A percentile compares a stretch with the other conserved stretches of the same genome.
Evolutionary conservation across 2,113 vertebrate species (phyloP).

Genomic region (Haplochromis vanheusdeni): DNA sequence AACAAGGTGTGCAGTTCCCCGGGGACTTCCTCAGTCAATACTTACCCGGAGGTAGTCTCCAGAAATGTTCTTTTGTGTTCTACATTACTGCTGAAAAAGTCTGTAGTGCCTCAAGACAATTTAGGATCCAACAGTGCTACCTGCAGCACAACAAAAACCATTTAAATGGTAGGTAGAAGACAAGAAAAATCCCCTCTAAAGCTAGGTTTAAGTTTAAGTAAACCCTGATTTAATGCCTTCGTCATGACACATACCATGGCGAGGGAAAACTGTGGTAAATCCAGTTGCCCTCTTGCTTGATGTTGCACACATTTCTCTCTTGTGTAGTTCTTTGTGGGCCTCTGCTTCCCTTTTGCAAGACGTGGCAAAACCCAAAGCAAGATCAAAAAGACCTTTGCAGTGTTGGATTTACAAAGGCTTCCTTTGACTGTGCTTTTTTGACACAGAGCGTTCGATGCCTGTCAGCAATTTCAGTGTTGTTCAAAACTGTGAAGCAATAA

Average conservation of each 20-base stretch:
- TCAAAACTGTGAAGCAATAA: background rate
- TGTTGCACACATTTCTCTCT: background rate
- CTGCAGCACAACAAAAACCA: background rate
- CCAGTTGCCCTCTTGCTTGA: background rate
- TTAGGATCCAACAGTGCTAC: background rate
- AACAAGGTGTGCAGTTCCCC: background rate
- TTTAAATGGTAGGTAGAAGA: background rate
- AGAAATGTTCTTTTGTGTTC: background rate
- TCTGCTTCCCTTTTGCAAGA: background rate
- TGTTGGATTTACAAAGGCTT: background rate
- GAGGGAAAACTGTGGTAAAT: background rate
- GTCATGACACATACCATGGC: background rate
- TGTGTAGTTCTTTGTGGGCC: background rate
- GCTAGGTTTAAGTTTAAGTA: background rate
- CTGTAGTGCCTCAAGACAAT: background rate
- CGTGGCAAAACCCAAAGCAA: background rate
- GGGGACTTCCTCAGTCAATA: background rate
- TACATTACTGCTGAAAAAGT: background rate
- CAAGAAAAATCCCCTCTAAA: accelerated
- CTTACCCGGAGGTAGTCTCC: background rate
- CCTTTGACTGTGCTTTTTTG: background rate
- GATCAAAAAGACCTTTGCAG: background rate
- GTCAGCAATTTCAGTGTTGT: background rate
- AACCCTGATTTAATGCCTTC: background rate
- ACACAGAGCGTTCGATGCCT: background rate